Conservation (phyloP, 2,797 vertebrate genomes). For the Meriones psammophilus region DNA sequence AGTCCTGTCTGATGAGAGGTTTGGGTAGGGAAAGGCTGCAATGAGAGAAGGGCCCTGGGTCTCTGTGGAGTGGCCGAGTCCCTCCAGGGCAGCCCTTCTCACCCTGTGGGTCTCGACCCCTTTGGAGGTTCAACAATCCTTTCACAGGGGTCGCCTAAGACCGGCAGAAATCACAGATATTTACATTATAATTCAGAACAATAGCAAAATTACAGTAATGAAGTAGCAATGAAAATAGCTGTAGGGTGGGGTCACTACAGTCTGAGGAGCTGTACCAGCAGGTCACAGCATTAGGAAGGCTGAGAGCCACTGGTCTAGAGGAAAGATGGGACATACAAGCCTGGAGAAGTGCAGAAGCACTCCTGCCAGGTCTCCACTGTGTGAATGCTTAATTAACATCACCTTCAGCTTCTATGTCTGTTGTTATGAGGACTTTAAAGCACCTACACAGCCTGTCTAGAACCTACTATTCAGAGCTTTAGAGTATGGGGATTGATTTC, state of each 20-base stretch:
- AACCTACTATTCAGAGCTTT: not conserved
- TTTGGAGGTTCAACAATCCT: not conserved
- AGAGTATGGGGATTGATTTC: not conserved
- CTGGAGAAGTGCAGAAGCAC: no score
- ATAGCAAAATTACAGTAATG: not conserved
- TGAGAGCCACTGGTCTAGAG: not conserved
- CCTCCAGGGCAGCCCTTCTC: not conserved
- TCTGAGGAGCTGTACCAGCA: not conserved
- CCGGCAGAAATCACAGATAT: not conserved
- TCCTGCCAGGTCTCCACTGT: not conserved
- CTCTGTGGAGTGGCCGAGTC: not conserved
- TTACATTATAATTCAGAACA: not conserved
- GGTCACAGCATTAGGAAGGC: not conserved
- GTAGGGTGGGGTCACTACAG: not conserved
- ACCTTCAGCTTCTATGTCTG: not conserved
- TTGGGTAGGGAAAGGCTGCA: not conserved
- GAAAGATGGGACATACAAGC: not conserved
- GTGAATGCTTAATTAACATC: not conserved
- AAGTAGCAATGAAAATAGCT: not conserved
- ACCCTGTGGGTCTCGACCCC: not conserved
- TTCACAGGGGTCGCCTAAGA: not conserved
- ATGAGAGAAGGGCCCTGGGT: not conserved
- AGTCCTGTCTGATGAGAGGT: not conserved
- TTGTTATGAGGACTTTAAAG: not conserved
- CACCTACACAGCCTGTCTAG: not conserved